Evolutionary conservation across 2,888 invertebrate species (phyloP).

Genomic region (Congeria kusceri): DNA sequence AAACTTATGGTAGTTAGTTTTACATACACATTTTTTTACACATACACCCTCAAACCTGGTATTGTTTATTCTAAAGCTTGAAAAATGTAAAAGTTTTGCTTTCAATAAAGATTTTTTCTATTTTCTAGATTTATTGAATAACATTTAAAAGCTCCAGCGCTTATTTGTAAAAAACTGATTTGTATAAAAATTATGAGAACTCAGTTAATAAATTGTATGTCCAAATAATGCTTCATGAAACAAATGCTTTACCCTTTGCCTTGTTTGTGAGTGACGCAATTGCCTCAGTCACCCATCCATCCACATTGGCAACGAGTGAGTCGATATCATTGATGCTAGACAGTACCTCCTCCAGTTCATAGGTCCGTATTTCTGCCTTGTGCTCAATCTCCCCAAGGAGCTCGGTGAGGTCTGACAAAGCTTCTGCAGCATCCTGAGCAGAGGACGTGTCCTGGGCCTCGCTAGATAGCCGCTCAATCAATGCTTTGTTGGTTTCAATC

Average conservation of each 20-base stretch:
- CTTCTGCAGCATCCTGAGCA: conserved; percentile 69
- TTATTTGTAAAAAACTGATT: too few species aligned
- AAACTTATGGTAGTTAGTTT: too few species aligned
- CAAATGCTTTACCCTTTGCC: conserved; percentile 60
- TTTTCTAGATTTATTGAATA: too few species aligned
- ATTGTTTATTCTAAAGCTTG: too few species aligned
- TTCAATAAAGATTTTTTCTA: too few species aligned
- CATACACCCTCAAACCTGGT: too few species aligned
- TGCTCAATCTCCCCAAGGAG: conserved; percentile 70
- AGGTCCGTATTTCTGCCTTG: conserved; percentile 70
- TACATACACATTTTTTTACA: too few species aligned
- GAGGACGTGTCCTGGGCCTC: conserved; percentile 73
- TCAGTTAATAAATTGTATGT: too few species aligned
- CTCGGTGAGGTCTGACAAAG: conserved; percentile 67
- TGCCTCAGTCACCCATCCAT: conserved; percentile 81
- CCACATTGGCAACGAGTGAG: conserved; percentile 72
- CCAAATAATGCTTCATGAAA: not conserved
- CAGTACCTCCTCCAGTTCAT: conserved; percentile 75
- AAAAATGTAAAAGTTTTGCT: too few species aligned
- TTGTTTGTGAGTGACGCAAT: conserved; percentile 77
- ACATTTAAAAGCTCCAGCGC: too few species aligned
- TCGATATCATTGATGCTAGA: conserved; percentile 73
- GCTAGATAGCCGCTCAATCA: conserved; percentile 76
- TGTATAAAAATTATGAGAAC: too few species aligned
- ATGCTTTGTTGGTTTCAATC: conserved; percentile 77